Conservation (phyloP, 2,888 invertebrate genomes). For the Heliconius cydno region DNA sequence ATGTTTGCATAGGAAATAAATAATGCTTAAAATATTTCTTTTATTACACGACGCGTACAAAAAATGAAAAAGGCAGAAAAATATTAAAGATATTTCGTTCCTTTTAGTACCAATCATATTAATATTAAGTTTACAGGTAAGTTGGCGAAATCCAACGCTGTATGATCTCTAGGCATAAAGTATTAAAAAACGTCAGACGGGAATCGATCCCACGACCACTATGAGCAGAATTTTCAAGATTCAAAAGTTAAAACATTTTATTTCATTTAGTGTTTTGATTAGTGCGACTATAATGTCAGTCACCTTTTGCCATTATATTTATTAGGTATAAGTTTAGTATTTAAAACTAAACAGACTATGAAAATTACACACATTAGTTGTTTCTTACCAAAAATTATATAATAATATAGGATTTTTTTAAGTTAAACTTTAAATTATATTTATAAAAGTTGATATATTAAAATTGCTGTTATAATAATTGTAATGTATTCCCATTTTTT, state of each 20-base stretch:
- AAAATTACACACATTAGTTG: neutral
- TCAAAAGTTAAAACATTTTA: neutral
- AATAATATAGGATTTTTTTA: too few species aligned
- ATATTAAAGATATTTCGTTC: too few species aligned
- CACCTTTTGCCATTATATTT: neutral
- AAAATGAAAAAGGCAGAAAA: too few species aligned
- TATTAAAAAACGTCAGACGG: neutral
- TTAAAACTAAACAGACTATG: neutral
- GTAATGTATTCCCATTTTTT: too few species aligned
- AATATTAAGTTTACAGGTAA: too few species aligned
- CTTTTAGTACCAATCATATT: too few species aligned
- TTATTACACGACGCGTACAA: too few species aligned
- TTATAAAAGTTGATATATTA: neutral
- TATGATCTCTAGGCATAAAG: neutral
- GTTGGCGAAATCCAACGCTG: too few species aligned
- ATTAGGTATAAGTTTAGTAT: neutral
- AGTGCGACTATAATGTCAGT: neutral
- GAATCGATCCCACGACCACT: neutral
- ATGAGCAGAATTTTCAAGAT: neutral
- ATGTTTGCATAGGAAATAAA: neutral
- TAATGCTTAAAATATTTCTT: neutral
- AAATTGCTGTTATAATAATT: too few species aligned
- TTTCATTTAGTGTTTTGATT: neutral
- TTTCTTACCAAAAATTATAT: too few species aligned
- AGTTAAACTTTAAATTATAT: neutral